Evolutionary conservation across 1,140 invertebrate genomes (phyloP), one percentile per base, ranked within the genome.

Genomic region (Forficula auricularia): DNA sequence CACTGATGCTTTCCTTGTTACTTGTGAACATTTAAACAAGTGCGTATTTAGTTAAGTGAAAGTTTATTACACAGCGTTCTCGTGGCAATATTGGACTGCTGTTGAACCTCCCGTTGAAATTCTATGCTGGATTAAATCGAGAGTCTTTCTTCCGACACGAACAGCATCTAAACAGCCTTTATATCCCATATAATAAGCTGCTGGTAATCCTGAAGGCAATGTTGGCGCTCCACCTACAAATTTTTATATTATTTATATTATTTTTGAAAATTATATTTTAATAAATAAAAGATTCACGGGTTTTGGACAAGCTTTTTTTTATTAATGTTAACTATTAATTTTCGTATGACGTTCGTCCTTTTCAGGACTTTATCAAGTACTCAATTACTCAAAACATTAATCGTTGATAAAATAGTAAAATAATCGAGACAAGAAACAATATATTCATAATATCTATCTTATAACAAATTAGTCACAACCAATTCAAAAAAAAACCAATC

Each of bases 81-180:
- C 64, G 49, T 65, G 63, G 46, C 64, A 66, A 43, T 60, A 60
- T n/a, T 62, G 57, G 36, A 65, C 61, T 39, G 22, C 22, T 27
- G 57, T 62, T 35, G 62, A 53, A 43, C 61, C 57, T 10, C 60
- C 52, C 27, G 48, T 49, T 19, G 41, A 42, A 2, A 41, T 34
- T 14, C 44, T 31, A 9, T 47, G 30, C 22, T 27, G 22, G 12
- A 49, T 18, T 13, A 67, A 38, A n/a, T 60, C 61, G 31, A 69
- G 44, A 32, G 59, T 56, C 44, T 65, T 57, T 47, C 62, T 68
- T 50, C 72, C 68, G 16, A 72, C 64, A 32, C 68, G 58, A 43
- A 73, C 66, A 42, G 66, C 57, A 13, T 70, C 63, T 19, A 80
- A 62, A 57, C 77, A 80, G n/a, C 72, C 75, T 1, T 62, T 61